phyloP scores from a whole-genome alignment of 35 echinoderm and acorn worm genomes.

The Apostichopus japonicus region DNA sequence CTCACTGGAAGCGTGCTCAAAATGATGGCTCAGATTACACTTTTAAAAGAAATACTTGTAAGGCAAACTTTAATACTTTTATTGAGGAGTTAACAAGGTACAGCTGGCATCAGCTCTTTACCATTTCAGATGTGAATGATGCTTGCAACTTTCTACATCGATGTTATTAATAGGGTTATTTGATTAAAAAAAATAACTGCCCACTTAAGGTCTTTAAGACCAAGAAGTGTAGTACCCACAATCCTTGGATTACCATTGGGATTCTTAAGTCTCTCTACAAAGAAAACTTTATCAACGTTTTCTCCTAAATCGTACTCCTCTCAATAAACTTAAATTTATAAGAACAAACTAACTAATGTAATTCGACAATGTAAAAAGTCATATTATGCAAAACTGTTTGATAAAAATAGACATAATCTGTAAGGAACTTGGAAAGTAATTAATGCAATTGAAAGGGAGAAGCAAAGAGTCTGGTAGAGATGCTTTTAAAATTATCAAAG shows the following conservation, averaged over 20 bases:
- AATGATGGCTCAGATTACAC: background rate
- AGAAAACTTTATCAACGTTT: background rate
- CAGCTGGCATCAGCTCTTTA: background rate
- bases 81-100: background rate
- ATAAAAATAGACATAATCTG: constrained; percentile 5
- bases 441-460: background rate
- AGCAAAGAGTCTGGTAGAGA: too few species aligned
- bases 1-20: background rate
- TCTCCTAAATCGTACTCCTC: background rate
- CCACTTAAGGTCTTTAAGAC: background rate
- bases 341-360: background rate
- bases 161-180: background rate
- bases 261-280: background rate
- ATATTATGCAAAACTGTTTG: constrained; percentile 16
- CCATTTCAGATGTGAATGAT: background rate
- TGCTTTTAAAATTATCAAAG: background rate
- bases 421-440: background rate
- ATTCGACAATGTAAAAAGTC: constrained; percentile 9
- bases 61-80: background rate
- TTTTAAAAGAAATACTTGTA: constrained; percentile 25
- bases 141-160: background rate
- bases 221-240: background rate
- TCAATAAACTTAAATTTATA: background rate
- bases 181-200: background rate
- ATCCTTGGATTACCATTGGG: background rate